Percentiles rank a stretch among this genome's conserved stretches.
phyloP scores from a whole-genome alignment of 1,140 invertebrate genomes.

The Kradibia gibbosae region DNA sequence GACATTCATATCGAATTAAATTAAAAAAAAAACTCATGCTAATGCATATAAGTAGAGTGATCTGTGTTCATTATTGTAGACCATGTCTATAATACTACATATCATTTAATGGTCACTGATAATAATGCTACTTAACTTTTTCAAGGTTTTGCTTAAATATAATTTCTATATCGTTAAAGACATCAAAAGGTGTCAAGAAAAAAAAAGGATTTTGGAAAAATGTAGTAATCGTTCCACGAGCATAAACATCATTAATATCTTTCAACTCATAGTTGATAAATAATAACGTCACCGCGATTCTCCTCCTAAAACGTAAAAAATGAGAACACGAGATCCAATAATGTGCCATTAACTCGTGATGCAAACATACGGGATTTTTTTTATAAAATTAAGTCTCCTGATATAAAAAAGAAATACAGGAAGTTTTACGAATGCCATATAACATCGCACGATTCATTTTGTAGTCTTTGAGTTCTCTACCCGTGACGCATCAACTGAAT shows the following conservation, averaged over 20 bases:
- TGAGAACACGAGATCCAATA: neutral
- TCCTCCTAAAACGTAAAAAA: neutral
- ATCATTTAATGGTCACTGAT: no score
- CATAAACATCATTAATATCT: conserved; percentile 41
- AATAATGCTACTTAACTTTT: no score
- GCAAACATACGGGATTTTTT: conserved; percentile 6
- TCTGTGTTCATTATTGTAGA: no score
- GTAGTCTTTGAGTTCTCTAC: no score
- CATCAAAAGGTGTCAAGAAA: neutral
- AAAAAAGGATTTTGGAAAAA: neutral
- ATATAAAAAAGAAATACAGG: neutral
- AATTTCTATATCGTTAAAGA: neutral
- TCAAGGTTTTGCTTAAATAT: no score
- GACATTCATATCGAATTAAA: no score
- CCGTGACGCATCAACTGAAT: no score
- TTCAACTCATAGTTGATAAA: conserved; percentile 39
- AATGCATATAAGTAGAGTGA: no score
- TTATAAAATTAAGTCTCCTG: neutral
- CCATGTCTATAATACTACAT: no score
- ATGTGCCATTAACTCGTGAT: neutral
- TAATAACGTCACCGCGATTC: no score
- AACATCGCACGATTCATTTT: conserved; percentile 1
- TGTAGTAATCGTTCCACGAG: neutral
- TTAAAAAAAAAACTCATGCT: no score
- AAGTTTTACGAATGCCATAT: neutral